Evolutionary conservation across 2,113 vertebrate genomes (phyloP), one percentile per base, ranked within the genome.

Genomic region (Xenopus borealis): DNA sequence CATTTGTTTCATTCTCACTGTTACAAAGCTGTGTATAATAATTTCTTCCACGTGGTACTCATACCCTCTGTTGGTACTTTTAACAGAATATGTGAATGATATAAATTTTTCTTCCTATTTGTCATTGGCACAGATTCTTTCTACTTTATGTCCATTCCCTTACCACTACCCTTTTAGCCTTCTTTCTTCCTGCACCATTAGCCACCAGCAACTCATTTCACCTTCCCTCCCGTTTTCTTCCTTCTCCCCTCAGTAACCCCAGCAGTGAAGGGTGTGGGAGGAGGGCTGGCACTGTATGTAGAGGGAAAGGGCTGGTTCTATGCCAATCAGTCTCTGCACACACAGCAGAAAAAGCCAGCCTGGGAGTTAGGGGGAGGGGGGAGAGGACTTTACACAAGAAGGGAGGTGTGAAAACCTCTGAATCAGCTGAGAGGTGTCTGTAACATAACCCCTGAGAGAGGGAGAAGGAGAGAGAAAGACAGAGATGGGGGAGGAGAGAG

Each of bases 371-470:
- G 50, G 66, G 74, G 74, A 70, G 74, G 74, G 74, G 74, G 64
- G 46, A 70, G 74, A 77, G 74, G 74, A 77, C 74, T 69, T 77
- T 77, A 53, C 66, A 70, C 61, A 77, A 64, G 67, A 61, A 77
- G 61, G 74, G 74, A 77, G 74, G 74, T 77, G 66, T 77, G 74
- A 77, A 77, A 77, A 77, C 74, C 69, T 70, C 74, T 76, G 73
- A 76, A 77, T 70, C 74, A 77, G 74, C 66, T 63, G 66, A 77
- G 74, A 77, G 74, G 74, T 77, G 74, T 77, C 74, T 77, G 66
- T 70, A 77, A 77, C 67, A 70, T 64, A 77, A 77, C 74, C 74
- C 67, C 67, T 55, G 14, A 77, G 73, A 76, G 73, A 64, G 59
- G 67, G 74, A 70, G 74, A 70, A 70, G 50, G 62, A 47, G 59